Evolutionary conservation across 2,888 invertebrate genomes (phyloP).

Genomic region (Brachyopa scutellaris): DNA sequence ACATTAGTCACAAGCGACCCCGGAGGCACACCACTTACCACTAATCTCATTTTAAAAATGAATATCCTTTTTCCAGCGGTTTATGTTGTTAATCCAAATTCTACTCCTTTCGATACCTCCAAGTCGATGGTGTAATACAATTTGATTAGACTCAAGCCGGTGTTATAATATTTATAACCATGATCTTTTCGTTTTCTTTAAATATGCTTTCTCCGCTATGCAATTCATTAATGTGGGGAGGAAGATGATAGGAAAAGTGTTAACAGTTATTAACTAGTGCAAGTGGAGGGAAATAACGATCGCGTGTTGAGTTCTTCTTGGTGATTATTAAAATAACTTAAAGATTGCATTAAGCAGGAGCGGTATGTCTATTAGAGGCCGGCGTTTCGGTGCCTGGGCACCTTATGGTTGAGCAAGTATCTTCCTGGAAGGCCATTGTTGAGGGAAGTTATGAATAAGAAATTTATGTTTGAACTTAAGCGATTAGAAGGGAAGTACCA

Average conservation of each 20-base stretch:
- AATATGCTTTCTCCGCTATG: conserved; percentile 48
- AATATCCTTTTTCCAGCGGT: conserved; percentile 39
- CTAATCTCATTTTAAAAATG: conserved; percentile 49
- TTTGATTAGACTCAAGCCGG: conserved; percentile 15
- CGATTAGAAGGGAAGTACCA: not conserved
- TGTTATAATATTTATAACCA: conserved; percentile 67
- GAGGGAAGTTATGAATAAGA: conserved; percentile 27
- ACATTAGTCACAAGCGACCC: not conserved
- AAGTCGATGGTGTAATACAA: conserved; percentile 37
- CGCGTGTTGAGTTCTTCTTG: conserved; percentile 52
- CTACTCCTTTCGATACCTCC: conserved; percentile 11
- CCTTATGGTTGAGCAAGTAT: conserved; percentile 56
- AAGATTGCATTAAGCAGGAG: conserved; percentile 37
- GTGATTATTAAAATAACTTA: conserved; percentile 43
- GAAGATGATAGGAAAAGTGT: conserved; percentile 56
- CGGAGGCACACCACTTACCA: conserved; percentile 35
- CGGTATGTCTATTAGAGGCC: conserved; percentile 19
- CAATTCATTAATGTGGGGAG: not conserved
- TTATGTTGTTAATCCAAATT: not conserved
- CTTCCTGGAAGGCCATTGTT: conserved; percentile 47
- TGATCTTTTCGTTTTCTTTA: conserved; percentile 41
- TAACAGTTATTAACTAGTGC: conserved; percentile 19
- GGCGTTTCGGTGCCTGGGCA: conserved; percentile 62
- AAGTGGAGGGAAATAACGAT: conserved; percentile 46
- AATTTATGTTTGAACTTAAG: conserved; percentile 25